Evolutionary conservation across 2,888 invertebrate genomes (phyloP).

Genomic region (Paralinhomoeus sp.): DNA sequence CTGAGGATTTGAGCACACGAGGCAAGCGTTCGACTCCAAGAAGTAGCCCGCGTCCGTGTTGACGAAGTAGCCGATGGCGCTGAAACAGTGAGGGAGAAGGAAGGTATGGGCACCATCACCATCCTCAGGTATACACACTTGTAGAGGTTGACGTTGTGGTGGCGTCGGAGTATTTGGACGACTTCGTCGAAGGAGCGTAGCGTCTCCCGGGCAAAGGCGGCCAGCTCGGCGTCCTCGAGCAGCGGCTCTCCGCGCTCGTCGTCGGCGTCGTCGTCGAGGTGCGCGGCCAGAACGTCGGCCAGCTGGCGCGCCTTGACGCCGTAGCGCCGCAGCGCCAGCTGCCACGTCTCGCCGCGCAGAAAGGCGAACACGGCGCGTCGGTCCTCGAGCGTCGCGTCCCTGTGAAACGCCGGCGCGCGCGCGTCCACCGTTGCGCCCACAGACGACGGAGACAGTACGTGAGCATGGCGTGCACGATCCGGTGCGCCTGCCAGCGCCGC

Average conservation of each 20-base stretch:
- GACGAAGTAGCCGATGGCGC: neutral
- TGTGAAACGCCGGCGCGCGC: neutral
- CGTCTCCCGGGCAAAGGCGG: slow-evolving; percentile 7
- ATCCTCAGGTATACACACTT: neutral
- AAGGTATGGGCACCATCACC: no score
- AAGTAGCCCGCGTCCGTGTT: slow-evolving; percentile 38
- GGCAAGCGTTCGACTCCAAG: slow-evolving; percentile 82
- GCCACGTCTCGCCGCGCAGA: slow-evolving; percentile 66
- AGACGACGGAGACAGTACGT: no score
- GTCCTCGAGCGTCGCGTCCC: slow-evolving; percentile 41
- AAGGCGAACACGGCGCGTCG: slow-evolving; percentile 43
- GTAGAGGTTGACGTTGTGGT: slow-evolving; percentile 2
- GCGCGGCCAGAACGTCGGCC: slow-evolving; percentile 61
- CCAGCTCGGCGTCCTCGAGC: no score
- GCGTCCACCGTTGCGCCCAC: no score
- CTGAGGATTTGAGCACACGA: slow-evolving; percentile 92
- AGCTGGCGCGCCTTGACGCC: slow-evolving; percentile 86
- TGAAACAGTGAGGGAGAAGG: neutral
- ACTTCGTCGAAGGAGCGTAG: slow-evolving; percentile 1
- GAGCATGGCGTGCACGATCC: no score
- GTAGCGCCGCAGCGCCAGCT: slow-evolving; percentile 52
- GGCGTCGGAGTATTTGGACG: neutral
- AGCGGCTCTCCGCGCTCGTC: slow-evolving; percentile 8
- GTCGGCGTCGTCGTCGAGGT: slow-evolving; percentile 64
- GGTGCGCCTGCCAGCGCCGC: no score